Evolutionary conservation across 2,113 vertebrate species (phyloP).

Genomic region (Leptosomus discolor): DNA sequence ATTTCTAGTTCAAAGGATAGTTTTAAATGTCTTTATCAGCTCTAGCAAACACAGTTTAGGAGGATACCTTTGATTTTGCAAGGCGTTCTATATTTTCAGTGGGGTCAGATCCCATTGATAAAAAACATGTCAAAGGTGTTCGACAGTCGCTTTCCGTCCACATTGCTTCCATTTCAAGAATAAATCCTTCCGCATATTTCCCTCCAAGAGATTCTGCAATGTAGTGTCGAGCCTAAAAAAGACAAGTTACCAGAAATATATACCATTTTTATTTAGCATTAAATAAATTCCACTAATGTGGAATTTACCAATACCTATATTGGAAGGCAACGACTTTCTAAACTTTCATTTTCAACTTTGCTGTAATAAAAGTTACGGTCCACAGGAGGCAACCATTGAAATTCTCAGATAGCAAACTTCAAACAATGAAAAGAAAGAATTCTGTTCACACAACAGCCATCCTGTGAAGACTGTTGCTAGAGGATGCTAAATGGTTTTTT

Average conservation of each 20-base stretch:
- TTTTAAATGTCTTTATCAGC: not conserved
- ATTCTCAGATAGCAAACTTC: not conserved
- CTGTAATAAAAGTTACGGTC: not conserved
- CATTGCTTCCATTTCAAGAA: conserved; percentile 82
- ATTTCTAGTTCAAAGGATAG: not conserved
- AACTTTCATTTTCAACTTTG: not conserved
- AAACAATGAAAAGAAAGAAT: not conserved
- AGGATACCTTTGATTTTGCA: conserved; percentile 78
- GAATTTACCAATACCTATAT: not conserved
- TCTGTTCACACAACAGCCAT: not conserved
- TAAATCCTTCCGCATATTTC: conserved; percentile 77
- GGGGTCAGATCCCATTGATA: conserved; percentile 85
- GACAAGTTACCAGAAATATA: not conserved
- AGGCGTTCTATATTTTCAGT: conserved; percentile 83
- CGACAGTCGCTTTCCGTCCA: conserved; percentile 76
- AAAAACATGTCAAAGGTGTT: conserved; percentile 81
- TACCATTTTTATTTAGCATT: not conserved
- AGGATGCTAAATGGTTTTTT: not conserved
- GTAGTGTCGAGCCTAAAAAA: conserved; percentile 78
- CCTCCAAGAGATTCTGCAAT: conserved; percentile 79
- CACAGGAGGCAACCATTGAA: not conserved
- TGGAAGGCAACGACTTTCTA: not conserved
- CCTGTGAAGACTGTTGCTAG: not conserved
- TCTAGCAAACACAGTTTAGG: not conserved
- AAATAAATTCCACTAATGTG: not conserved